phyloP scores from a whole-genome alignment of 2,888 invertebrate species.

The Mythimna lalbum region DNA sequence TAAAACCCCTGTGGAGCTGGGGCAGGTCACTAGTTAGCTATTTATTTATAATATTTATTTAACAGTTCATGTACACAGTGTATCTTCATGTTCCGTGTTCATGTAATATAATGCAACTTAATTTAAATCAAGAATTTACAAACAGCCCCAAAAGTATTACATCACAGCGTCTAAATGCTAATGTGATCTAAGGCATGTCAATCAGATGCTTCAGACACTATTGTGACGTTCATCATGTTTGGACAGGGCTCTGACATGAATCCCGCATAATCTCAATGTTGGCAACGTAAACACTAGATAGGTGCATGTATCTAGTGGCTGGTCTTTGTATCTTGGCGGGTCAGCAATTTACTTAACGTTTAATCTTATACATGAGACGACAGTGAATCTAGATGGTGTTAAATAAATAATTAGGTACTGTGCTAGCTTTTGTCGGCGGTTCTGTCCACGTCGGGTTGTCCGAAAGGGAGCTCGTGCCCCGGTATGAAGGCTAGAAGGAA shows the following conservation, averaged over 20 bases:
- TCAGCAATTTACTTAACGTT: constrained; percentile 1
- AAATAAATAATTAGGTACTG: background rate
- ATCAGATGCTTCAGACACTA: constrained; percentile 17
- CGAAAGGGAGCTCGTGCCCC: no score
- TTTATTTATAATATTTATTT: no score
- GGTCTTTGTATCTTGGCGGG: background rate
- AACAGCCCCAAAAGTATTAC: background rate
- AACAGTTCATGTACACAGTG: no score
- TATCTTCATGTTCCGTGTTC: no score
- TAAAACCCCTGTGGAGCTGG: no score
- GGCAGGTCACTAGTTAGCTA: no score
- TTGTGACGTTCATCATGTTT: constrained; percentile 43
- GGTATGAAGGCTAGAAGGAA: no score
- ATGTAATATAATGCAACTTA: background rate
- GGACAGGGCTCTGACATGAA: constrained; percentile 29
- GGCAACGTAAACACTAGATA: constrained; percentile 20
- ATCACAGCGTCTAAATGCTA: constrained; percentile 10
- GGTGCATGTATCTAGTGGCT: constrained; percentile 4
- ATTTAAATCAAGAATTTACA: background rate
- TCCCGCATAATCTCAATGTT: constrained; percentile 23
- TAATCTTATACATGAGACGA: background rate
- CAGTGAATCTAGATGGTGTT: background rate
- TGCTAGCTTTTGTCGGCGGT: background rate
- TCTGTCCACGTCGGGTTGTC: no score
- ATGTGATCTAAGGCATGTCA: background rate